Conservation (phyloP, 2,113 vertebrate species). For the Garra rufa region DNA sequence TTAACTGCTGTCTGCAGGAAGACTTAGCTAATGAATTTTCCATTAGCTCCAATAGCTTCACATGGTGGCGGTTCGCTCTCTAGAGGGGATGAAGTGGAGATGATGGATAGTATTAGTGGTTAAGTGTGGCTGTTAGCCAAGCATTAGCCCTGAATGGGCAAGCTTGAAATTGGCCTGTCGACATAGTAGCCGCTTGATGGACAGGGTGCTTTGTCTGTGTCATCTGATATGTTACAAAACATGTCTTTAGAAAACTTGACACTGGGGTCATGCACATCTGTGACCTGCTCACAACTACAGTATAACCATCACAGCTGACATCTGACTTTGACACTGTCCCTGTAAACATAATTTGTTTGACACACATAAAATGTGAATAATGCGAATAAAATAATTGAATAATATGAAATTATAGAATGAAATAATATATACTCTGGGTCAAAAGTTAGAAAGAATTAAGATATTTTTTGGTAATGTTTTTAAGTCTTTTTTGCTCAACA, state of each 20-base stretch:
- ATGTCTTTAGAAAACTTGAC: conserved; percentile 35
- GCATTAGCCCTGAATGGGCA: conserved; percentile 65
- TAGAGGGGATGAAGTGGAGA: conserved; percentile 37
- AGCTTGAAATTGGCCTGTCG: conserved; percentile 53
- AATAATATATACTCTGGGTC: too few species aligned
- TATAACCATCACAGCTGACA: background rate
- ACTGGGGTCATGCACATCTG: conserved; percentile 33
- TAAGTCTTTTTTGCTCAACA: too few species aligned
- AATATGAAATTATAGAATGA: too few species aligned
- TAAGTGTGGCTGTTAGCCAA: conserved; percentile 51
- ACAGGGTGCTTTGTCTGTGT: conserved; percentile 43
- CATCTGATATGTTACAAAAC: conserved; percentile 56
- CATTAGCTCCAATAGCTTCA: conserved; percentile 42
- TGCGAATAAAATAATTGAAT: background rate
- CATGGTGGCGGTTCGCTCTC: conserved; percentile 13
- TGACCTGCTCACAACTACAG: conserved; percentile 54
- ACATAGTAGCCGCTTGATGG: conserved; percentile 61
- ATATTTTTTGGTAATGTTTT: too few species aligned
- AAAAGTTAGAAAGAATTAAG: too few species aligned
- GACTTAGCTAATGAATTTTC: conserved; percentile 49
- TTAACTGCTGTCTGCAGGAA: conserved; percentile 22
- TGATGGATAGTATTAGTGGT: conserved; percentile 69
- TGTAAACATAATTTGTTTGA: background rate
- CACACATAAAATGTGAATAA: background rate
- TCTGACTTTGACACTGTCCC: background rate